Base-by-base conservation (phyloP, 2,113 vertebrate genomes). In the Pristiophorus japonicus region DNA sequence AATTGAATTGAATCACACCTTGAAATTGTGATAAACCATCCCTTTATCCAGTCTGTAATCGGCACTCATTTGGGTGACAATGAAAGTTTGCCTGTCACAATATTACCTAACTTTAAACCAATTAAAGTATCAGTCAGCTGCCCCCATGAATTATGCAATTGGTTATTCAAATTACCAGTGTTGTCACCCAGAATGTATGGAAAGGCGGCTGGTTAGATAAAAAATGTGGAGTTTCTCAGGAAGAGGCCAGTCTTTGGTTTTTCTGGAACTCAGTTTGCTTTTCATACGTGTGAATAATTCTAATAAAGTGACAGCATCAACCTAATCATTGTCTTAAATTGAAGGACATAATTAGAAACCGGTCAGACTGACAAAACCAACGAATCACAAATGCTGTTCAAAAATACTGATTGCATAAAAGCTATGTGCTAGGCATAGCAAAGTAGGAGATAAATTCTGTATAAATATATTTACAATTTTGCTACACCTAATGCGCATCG, bases 11-110 rank as follows among this genome's bases (percentile, higher is more conserved):
- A 92, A 92, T 92, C 88, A 92, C 88, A 92, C 88, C 88, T 38
- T 92, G 59, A 92, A 92, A 63, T 63, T 45, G 59, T 92, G 88
- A 92, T 38, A 92, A 92, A 92, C 88, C 88, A 63, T 92, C 88
- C 88, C 30, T 92, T 92, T 92, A 92, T 92, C 59, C 59, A 7
- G n/a, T 63, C 16, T 65, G 88, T 63, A 65, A 38, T 65, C 88
- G 59, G 88, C 59, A 22, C 88, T 92, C 88, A 92, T 92, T 92
- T 92, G 88, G 88, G 88, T 22, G 20, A 62, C 88, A 92, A 65
- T 92, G 62, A 63, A 92, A 92, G 88, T 92, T 92, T 92, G n/a
- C 88, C 59, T 92, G 88, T 92, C 88, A 92, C 88, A 92, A 92
- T 92, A 92, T 92, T 92, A 92, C 59, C 59, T 22, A 92, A 92